phyloP scores from a whole-genome alignment of 1,140 invertebrate species.

The Pseudoatta argentina region DNA sequence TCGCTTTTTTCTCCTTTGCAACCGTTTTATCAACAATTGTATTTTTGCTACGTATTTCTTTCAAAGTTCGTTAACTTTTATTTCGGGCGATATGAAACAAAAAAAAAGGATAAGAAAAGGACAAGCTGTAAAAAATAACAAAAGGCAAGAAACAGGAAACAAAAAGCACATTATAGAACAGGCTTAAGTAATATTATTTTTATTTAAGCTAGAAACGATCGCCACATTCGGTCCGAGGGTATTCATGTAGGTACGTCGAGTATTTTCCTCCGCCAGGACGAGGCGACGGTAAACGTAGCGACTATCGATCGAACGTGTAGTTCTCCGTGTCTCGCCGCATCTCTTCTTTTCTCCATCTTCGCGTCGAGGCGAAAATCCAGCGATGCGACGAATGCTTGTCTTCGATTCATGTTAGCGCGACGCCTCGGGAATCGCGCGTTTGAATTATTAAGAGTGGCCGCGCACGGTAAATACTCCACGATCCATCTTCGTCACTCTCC shows the following conservation, averaged over 20 bases:
- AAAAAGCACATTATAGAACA: too few relatives aligned
- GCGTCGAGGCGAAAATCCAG: slow-evolving; percentile 35
- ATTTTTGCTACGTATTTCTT: too few relatives aligned
- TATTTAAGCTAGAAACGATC: neutral
- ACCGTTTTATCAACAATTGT: too few relatives aligned
- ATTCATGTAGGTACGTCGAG: neutral
- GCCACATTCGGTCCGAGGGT: neutral
- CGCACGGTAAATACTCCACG: slow-evolving; percentile 74
- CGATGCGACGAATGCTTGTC: slow-evolving; percentile 21
- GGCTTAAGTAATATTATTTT: neutral
- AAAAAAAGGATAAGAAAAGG: too few relatives aligned
- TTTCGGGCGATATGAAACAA: too few relatives aligned
- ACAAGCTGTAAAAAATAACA: too few relatives aligned
- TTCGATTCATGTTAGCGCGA: slow-evolving; percentile 43
- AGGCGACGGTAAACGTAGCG: slow-evolving; percentile 7
- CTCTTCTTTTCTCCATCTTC: slow-evolving; percentile 39
- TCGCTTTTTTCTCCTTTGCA: too few relatives aligned
- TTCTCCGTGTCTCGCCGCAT: slow-evolving; percentile 14
- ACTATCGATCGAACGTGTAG: slow-evolving; percentile 41
- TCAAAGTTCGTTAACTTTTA: too few relatives aligned
- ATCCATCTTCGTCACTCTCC: slow-evolving; percentile 62
- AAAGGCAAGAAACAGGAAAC: too few relatives aligned
- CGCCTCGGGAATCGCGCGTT: slow-evolving; percentile 72
- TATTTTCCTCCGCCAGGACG: slow-evolving; percentile 30
- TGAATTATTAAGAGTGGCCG: slow-evolving; percentile 80